Base-by-base conservation (phyloP, 2,113 vertebrate genomes). In the Notarius lentiginosus region DNA sequence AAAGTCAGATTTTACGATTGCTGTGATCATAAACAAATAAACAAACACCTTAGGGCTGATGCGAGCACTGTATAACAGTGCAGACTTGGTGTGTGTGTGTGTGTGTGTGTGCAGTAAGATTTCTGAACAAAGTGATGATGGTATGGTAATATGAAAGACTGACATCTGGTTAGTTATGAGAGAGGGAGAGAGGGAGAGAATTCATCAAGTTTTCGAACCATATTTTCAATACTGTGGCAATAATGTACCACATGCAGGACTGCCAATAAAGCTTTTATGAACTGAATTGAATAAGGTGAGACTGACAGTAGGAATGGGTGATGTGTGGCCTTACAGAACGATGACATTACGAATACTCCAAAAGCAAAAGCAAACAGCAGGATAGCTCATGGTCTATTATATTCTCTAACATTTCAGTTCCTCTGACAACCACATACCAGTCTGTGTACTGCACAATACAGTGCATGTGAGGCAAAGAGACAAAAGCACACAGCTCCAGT, bases 391-490 rank as follows among this genome's bases (percentile, higher is more conserved):
- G 66, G 30, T n/a, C 15, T 77, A 72, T 49, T 65, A 76, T 53
- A 34, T 55, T 85, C n/a, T 53, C 47, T 34, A 84, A 61, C 70
- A 49, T 63, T 76, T 85, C 84, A 76, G 84, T 76, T 76, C 34
- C 66, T 75, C 68, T 85, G 84, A 76, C 84, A 85, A 20, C 56
- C 66, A 70, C 51, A 27, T 53, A 76, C 83, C 15, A 27, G 55
- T 47, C 22, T 61, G 30, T 51, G 24, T 30, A 53, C 15, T 65
- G 60, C 56, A 27, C 73, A 20, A 49, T 65, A 65, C 24, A 53
- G 41, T 27, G 72, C 53, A 60, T 30, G 15, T 76, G 56, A 27
- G 17, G 49, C 18, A 61, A 18, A 7, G 22, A 84, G 18, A n/a
- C 53, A 58, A 47, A 76, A 41, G 41, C 8, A 49, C 27, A 76